A percentile compares a stretch with the other conserved stretches of the same genome.
Conservation (phyloP, 1,140 invertebrate genomes). For the Drosophila cardini region DNA sequence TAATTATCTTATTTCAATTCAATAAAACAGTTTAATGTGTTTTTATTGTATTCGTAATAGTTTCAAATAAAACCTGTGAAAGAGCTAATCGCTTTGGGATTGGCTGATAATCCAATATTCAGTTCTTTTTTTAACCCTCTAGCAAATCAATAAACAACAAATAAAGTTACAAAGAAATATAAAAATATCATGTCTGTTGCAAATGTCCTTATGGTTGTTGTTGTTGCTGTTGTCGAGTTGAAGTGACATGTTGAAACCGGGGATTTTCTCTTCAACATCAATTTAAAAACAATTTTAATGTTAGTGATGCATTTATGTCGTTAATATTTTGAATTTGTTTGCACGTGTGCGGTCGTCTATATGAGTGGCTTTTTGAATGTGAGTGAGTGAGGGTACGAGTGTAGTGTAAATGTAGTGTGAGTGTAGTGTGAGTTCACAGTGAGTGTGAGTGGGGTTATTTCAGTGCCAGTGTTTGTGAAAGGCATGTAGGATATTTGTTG, state of each 20-base stretch:
- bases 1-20: not conserved
- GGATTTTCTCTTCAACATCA: slow-evolving; percentile 52
- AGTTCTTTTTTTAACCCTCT: slow-evolving; percentile 2
- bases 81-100: slow-evolving; percentile 4
- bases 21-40: not conserved
- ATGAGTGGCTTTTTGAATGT: slow-evolving; percentile 2
- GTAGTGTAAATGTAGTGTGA: not conserved
- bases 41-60: not conserved
- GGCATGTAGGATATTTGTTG: slow-evolving; percentile 63
- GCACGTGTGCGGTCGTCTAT: slow-evolving; percentile 20
- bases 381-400: not conserved
- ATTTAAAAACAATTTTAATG: slow-evolving; percentile 68
- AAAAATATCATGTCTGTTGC: not conserved
- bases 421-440: too few relatives aligned
- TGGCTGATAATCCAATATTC: slow-evolving; percentile 9
- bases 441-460: not conserved
- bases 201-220: not conserved
- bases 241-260: slow-evolving; percentile 38
- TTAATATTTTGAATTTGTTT: slow-evolving; percentile 35
- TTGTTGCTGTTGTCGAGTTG: slow-evolving; percentile 4
- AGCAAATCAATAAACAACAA: not conserved
- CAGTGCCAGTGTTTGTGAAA: not conserved
- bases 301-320: slow-evolving; percentile 53
- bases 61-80: not conserved
- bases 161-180: slow-evolving; percentile 6